A percentile compares a stretch with the other conserved stretches of the same genome.
Evolutionary conservation across 2,797 vertebrate genomes (phyloP).

Genomic region (Hybognathus amarus): DNA sequence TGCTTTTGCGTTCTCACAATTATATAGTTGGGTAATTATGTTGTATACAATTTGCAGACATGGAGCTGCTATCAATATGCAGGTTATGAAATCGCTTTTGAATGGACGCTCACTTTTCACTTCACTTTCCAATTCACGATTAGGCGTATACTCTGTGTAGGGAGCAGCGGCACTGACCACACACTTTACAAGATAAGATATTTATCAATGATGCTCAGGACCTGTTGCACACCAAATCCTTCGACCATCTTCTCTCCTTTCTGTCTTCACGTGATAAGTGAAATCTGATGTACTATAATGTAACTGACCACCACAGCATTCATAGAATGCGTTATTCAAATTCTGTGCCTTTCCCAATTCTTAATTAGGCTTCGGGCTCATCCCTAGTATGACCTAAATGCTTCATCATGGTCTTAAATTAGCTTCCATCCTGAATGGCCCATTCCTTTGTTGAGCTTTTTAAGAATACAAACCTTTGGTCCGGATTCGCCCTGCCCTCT

Average conservation of each 20-base stretch:
- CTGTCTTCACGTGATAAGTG: neutral
- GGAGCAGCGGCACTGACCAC: neutral
- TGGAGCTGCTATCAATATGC: neutral
- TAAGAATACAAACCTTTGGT: slow-evolving; percentile 77
- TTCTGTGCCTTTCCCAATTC: no score
- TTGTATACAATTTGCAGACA: neutral
- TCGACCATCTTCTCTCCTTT: neutral
- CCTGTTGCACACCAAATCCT: neutral
- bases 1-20: neutral
- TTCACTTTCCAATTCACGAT: neutral
- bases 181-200: neutral
- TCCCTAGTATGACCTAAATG: neutral
- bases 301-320: neutral
- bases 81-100: neutral
- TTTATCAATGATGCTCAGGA: neutral
- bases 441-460: neutral
- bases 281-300: neutral
- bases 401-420: neutral
- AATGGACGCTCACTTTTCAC: neutral
- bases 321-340: no score
- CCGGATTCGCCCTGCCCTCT: slow-evolving; percentile 84
- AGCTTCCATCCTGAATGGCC: neutral
- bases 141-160: neutral
- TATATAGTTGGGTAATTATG: neutral
- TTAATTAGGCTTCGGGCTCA: neutral